These are phyloP conservation scores for Sebastes diaconus DNA, from an alignment of 2,797 vertebrate genomes.

Conservation along the genomic window DNA sequence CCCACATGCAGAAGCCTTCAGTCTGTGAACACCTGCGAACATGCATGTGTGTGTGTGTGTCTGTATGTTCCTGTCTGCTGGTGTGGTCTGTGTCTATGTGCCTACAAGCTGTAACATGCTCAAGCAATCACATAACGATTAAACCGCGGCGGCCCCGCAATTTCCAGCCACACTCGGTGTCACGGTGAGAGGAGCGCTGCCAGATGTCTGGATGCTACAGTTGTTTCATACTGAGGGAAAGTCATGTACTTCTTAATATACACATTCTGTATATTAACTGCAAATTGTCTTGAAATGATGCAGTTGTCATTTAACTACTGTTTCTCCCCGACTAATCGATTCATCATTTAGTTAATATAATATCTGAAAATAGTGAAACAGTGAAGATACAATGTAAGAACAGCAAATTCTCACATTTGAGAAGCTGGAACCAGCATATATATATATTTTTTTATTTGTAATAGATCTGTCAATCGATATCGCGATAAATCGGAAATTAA, in stretches of 20 bases:
- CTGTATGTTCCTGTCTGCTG: background rate
- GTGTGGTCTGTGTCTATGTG: conserved; percentile 61
- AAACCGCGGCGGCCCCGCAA: conserved; percentile 60
- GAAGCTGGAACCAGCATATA: too few relatives aligned
- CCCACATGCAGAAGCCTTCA: background rate
- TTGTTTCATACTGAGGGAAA: background rate
- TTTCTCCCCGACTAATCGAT: too few relatives aligned
- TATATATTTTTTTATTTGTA: too few relatives aligned
- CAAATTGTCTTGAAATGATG: background rate
- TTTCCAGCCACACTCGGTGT: conserved; percentile 58
- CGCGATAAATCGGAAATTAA: too few relatives aligned
- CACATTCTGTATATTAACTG: background rate
- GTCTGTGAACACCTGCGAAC: background rate
- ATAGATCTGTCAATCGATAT: too few relatives aligned
- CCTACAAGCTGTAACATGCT: conserved; percentile 73
- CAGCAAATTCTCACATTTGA: too few relatives aligned
- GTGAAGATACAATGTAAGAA: too few relatives aligned
- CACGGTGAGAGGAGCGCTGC: conserved; percentile 37
- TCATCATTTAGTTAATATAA: background rate
- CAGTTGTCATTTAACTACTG: too few relatives aligned
- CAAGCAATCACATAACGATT: conserved; percentile 77
- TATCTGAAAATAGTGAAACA: background rate
- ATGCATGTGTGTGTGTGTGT: background rate
- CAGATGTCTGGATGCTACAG: conserved; percentile 56
- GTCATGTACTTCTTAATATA: background rate